Conservation (phyloP, 2,888 invertebrate species). For the Branchellion lobata region DNA sequence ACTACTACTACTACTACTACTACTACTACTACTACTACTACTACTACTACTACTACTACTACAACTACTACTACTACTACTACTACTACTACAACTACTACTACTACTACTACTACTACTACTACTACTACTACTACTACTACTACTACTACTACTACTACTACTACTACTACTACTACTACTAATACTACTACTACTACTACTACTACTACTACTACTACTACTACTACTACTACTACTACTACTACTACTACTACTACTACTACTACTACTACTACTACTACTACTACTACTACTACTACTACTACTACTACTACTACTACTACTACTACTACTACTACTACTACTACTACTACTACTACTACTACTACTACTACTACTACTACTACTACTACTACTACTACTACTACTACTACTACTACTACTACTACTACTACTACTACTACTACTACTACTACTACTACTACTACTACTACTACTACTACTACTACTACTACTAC, state of each 20-base stretch:
- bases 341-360: constrained; percentile 1
- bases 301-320: constrained; percentile 3
- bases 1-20: constrained; percentile 7
- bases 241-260: constrained; percentile 3
- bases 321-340: not conserved
- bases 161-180: no score
- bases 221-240: not conserved
- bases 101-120: constrained; percentile 1
- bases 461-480: constrained; percentile 7
- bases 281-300: constrained; percentile 1
- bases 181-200: no score
- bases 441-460: constrained; percentile 7
- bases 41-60: not conserved
- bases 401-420: not conserved
- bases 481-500: not conserved
- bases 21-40: not conserved
- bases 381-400: constrained; percentile 3
- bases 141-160: constrained; percentile 1
- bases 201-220: constrained; percentile 2
- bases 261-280: constrained; percentile 3
- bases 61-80: not conserved
- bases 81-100: not conserved
- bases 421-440: constrained; percentile 1
- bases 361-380: constrained; percentile 1
- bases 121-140: not conserved